phyloP scores from a whole-genome alignment of 2,797 vertebrate genomes.

The Tenualosa thibaudeaui region DNA sequence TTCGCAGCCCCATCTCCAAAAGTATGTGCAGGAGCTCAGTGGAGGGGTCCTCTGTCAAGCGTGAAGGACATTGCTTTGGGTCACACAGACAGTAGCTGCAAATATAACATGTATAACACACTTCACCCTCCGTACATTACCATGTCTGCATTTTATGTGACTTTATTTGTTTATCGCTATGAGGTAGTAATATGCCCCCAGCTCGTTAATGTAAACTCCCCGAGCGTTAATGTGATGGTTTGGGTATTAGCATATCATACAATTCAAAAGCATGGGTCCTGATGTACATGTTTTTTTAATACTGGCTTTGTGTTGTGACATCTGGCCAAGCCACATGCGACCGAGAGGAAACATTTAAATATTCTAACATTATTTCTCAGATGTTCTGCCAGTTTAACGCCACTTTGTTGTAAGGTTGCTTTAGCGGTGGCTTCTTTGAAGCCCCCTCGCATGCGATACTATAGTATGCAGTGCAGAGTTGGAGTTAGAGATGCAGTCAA shows the following conservation, averaged over 20 bases:
- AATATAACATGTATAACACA: background rate
- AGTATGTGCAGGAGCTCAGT: background rate
- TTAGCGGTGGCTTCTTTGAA: constrained; percentile 14
- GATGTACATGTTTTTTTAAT: constrained; percentile 25
- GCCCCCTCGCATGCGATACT: background rate
- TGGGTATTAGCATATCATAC: constrained; percentile 27
- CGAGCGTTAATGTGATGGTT: constrained; percentile 15
- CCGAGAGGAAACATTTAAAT: background rate
- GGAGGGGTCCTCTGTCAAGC: background rate
- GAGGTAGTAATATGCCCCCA: background rate
- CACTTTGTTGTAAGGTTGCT: constrained; percentile 20
- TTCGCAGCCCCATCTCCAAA: background rate
- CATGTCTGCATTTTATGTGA: background rate
- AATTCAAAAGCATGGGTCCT: background rate
- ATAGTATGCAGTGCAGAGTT: background rate
- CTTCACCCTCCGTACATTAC: background rate
- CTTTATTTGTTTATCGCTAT: background rate
- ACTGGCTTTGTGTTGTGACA: constrained; percentile 11
- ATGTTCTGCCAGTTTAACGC: constrained; percentile 14
- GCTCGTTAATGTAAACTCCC: too few species aligned
- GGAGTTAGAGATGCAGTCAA: background rate
- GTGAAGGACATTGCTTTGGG: constrained; percentile 18
- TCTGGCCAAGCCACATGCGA: constrained; percentile 14
- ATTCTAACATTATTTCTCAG: constrained; percentile 23
- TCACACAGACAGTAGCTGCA: background rate